Base-by-base conservation (phyloP, 2,888 invertebrate genomes). In the Junonia oenone region DNA sequence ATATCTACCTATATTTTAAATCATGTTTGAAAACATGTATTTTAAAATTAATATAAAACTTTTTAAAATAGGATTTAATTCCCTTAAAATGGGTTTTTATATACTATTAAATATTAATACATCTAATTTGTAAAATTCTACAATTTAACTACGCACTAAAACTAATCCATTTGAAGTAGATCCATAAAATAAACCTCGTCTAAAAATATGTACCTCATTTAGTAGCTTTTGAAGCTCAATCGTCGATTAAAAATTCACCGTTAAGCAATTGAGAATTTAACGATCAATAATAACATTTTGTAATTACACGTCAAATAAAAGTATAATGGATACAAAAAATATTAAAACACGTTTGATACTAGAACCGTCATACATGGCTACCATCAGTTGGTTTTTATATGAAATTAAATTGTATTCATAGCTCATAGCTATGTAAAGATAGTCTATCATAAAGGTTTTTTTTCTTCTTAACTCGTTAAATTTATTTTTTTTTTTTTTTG, bases 201-300 rank as follows among this genome's bases (percentile, higher is more conserved):
- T 22, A 22, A 22, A 22, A 22, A 19, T 5, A 17, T 2, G 6
- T 15, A 15, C 22, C 13, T 19, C 19, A 6, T n/a, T 27, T 14
- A 22, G 0, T n/a, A 37, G 40, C 15, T n/a, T 51, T 35, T 38
- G 51, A 56, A 47, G 49, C 22, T 26, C 33, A 40, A 43, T 50
- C 49, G 29, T 50, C 22, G 27, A 47, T 50, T 40, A 43, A 43
- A 46, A 29, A 55, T 27, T 40, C 9, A 52, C 56, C 52, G 56
- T 53, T 59, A 56, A 38, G 22, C 50, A 46, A 53, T 56, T 22
- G 29, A 56, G 40, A 17, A 9, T 50, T 46, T 11, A 35, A 50
- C 46, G 49, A 50, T 35, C 46, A 35, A 15, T 46, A 37, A 45
- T 29, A n/a, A 15, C 15, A 17, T 45, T 48, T 45, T 15, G 47